Conservation (phyloP, 1,140 invertebrate species). For the Caenorhabditis elegans region DNA sequence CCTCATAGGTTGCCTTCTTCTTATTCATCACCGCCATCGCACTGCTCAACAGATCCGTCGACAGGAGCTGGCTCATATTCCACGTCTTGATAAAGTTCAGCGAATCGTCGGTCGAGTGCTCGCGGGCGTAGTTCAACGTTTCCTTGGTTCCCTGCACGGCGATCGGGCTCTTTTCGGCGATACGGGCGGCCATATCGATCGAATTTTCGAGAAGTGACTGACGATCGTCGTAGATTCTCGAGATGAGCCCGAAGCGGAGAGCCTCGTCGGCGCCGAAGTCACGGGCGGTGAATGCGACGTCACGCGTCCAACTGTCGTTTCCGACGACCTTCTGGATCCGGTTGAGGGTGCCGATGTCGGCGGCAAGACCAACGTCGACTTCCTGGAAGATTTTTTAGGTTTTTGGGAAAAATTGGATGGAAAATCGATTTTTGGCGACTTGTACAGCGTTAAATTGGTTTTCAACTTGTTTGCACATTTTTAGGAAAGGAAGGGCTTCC, state of each 20-base stretch:
- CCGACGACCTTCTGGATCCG: constrained; percentile 86
- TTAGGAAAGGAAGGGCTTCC: too few species aligned
- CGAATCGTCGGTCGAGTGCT: constrained; percentile 70
- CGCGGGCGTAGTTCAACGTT: constrained; percentile 79
- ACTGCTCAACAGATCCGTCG: constrained; percentile 84
- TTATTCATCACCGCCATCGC: constrained; percentile 77
- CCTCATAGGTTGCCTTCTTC: constrained; percentile 57
- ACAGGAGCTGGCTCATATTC: constrained; percentile 84
- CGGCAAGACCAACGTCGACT: constrained; percentile 77
- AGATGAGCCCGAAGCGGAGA: constrained; percentile 70
- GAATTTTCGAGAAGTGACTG: constrained; percentile 75
- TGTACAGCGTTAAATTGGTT: too few species aligned
- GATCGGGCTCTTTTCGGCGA: constrained; percentile 88
- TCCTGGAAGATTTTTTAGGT: constrained; percentile 66
- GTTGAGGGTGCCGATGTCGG: constrained; percentile 90
- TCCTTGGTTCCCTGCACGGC: constrained; percentile 86
- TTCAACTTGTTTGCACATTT: too few species aligned
- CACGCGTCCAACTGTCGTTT: constrained; percentile 81
- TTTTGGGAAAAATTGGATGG: not conserved
- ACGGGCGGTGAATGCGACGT: constrained; percentile 82
- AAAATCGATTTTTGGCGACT: not conserved
- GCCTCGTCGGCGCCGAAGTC: constrained; percentile 82
- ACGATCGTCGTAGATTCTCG: constrained; percentile 28
- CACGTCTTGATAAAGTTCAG: constrained; percentile 69
- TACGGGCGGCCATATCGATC: constrained; percentile 76